Conservation (phyloP, 2,113 vertebrate species). For the Oophaga pumilio region DNA sequence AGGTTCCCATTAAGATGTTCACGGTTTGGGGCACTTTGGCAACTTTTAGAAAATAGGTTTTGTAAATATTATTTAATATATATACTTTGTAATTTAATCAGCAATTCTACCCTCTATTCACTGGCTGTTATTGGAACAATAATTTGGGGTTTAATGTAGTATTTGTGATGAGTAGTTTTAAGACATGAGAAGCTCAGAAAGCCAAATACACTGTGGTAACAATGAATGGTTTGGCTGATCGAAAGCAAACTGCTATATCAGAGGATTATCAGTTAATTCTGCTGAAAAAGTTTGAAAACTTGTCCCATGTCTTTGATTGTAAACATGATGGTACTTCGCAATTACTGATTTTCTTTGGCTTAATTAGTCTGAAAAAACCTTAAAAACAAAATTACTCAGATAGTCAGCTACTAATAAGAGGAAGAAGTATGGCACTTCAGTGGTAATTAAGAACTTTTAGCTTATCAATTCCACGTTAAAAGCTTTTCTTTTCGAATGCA, state of each 20-base stretch:
- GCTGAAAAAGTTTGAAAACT: constrained; percentile 13
- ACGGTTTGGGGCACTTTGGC: background rate
- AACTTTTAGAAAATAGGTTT: background rate
- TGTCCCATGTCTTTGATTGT: background rate
- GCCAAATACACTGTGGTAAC: background rate
- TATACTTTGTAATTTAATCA: no score
- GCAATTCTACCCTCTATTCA: background rate
- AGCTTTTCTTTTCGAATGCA: constrained; percentile 55
- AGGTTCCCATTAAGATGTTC: background rate
- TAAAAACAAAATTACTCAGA: background rate
- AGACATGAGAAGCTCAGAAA: background rate
- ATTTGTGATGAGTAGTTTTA: background rate
- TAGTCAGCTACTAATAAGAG: constrained; percentile 33
- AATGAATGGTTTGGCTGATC: background rate
- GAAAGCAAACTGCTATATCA: constrained; percentile 21
- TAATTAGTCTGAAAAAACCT: constrained; percentile 22
- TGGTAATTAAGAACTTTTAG: constrained; percentile 53
- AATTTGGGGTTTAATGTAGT: background rate
- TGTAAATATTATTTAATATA: no score
- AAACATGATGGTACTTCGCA: constrained; percentile 2
- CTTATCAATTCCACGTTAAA: constrained; percentile 47
- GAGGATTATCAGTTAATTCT: background rate
- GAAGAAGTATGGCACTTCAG: constrained; percentile 40
- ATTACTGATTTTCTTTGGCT: constrained; percentile 19
- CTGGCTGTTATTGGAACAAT: background rate